A percentile compares a stretch with the other conserved stretches of the same genome.
Conservation (phyloP, 1,140 invertebrate genomes). For the Agrypnia vestita region DNA sequence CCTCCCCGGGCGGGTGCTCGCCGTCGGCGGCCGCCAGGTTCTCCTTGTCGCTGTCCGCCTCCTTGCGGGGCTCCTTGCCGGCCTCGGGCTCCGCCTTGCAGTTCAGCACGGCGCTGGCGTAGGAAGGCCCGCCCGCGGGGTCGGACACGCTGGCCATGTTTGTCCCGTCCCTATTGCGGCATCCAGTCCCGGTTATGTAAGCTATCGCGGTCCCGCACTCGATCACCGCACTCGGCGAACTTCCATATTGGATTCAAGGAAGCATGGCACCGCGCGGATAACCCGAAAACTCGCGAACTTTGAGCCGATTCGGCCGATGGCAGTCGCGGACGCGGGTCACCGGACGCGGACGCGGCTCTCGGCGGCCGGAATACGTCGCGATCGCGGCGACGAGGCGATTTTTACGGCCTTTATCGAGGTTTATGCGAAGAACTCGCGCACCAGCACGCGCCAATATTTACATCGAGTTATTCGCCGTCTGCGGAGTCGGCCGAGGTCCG, state of each 20-base stretch:
- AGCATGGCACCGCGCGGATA: slow-evolving; percentile 33
- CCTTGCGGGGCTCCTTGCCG: slow-evolving; percentile 61
- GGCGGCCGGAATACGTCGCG: slow-evolving; percentile 1
- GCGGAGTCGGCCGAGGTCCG: not conserved
- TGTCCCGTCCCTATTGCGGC: not conserved
- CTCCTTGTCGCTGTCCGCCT: slow-evolving; percentile 65
- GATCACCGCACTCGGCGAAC: slow-evolving; percentile 48
- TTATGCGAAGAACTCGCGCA: slow-evolving; percentile 65
- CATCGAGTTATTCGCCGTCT: slow-evolving; percentile 16
- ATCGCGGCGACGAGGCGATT: not conserved
- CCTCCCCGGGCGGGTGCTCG: slow-evolving; percentile 70
- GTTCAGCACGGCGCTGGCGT: slow-evolving; percentile 71
- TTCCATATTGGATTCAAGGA: slow-evolving; percentile 56
- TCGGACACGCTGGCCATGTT: slow-evolving; percentile 58
- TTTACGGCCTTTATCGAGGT: slow-evolving; percentile 11
- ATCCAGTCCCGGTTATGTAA: slow-evolving; percentile 25
- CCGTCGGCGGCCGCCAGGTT: slow-evolving; percentile 69
- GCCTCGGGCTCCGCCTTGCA: slow-evolving; percentile 57
- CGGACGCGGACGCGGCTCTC: not conserved
- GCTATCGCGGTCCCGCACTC: slow-evolving; percentile 16
- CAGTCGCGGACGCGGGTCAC: not conserved
- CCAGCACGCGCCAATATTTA: slow-evolving; percentile 65
- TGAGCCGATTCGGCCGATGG: slow-evolving; percentile 5
- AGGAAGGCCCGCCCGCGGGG: slow-evolving; percentile 67
- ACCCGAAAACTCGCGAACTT: slow-evolving; percentile 21